phyloP scores from a whole-genome alignment of 2,797 vertebrate genomes.

The Erpetoichthys calabaricus region DNA sequence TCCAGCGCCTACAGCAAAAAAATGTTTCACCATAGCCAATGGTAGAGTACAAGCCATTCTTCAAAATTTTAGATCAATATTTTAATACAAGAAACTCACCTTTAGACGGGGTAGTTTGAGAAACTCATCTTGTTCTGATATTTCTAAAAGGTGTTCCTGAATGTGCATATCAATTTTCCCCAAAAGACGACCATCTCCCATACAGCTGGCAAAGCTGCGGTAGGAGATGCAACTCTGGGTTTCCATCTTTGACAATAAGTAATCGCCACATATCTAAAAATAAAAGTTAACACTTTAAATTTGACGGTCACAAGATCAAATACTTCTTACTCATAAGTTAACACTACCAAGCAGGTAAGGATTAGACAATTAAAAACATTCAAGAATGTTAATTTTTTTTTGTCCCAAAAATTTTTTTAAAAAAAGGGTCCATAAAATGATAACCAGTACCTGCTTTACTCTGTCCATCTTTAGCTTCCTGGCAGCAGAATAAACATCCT shows the following conservation, averaged over 20 bases:
- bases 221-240: conserved; percentile 82
- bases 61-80: conserved; percentile 9
- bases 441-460: conserved; percentile 74
- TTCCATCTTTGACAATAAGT: conserved; percentile 87
- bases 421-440: too few relatives aligned
- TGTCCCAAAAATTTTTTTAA: too few relatives aligned
- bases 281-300: conserved; percentile 2
- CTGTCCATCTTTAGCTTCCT: conserved; percentile 94
- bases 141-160: conserved; percentile 84
- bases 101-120: conserved; percentile 95
- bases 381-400: background rate
- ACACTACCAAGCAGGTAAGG: background rate
- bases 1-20: background rate
- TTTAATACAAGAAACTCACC: conserved; percentile 38
- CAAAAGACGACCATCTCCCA: conserved; percentile 78
- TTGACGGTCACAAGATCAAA: background rate
- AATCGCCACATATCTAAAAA: conserved; percentile 87
- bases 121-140: conserved; percentile 94
- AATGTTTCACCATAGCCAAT: background rate
- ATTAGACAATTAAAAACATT: background rate
- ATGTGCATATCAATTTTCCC: conserved; percentile 84
- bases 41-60: background rate
- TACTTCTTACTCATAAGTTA: background rate
- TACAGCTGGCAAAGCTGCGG: conserved; percentile 85
- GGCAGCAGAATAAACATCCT: conserved; percentile 94